Percentiles rank a stretch among this genome's conserved stretches.
These are phyloP conservation scores for Nipponacmea schrenckii DNA, from an alignment of 2,888 invertebrate species.

Conservation along the genomic window DNA sequence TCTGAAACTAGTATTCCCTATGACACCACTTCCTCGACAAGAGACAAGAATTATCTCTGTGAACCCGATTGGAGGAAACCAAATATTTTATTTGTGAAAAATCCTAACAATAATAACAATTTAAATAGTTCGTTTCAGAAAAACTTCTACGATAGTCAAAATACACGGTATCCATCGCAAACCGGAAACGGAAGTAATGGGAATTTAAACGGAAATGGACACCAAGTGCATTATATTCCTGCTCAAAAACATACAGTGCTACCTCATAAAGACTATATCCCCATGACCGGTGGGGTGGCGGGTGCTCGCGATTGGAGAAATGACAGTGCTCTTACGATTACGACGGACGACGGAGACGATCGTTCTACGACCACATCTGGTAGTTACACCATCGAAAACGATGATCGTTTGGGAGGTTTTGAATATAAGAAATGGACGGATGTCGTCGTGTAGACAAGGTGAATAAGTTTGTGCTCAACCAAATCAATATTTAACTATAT, in stretches of 20 bases:
- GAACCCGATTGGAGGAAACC: neutral
- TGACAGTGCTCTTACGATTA: constrained; percentile 50
- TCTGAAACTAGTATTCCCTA: neutral
- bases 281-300: neutral
- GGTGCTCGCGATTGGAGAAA: constrained; percentile 29
- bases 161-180: no score
- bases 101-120: constrained; percentile 2
- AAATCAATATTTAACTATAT: no score
- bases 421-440: constrained; percentile 44
- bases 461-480: no score
- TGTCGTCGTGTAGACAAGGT: constrained; percentile 40
- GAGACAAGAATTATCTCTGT: neutral
- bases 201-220: no score
- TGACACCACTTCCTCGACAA: neutral
- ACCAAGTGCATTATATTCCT: neutral
- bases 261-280: neutral
- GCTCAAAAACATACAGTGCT: neutral
- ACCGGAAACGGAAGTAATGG: no score
- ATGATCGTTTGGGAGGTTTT: constrained; percentile 40
- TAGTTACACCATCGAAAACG: constrained; percentile 57
- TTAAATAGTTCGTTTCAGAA: neutral
- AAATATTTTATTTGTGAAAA: neutral
- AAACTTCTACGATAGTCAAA: neutral
- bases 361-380: constrained; percentile 59
- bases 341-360: constrained; percentile 54